Evolutionary conservation across 2,113 vertebrate genomes (phyloP).

Genomic region (Odocoileus hemionus): DNA sequence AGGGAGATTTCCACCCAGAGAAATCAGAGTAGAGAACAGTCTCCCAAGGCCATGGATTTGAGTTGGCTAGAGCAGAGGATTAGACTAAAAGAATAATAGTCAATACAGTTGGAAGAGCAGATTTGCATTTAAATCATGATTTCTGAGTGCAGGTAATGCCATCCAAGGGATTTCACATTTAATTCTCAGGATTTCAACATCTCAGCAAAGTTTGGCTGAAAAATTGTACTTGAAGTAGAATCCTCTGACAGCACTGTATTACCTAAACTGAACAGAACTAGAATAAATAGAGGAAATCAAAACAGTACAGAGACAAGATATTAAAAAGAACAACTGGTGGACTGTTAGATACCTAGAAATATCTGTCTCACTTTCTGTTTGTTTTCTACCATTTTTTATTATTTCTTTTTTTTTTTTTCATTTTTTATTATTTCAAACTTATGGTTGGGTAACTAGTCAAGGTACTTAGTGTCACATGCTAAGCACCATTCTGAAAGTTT

Average conservation of each 20-base stretch:
- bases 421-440: neutral
- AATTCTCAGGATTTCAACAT: neutral
- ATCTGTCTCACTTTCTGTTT: neutral
- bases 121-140: neutral
- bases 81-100: too few species aligned
- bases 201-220: neutral
- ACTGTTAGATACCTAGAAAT: neutral
- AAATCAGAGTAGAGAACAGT: too few species aligned
- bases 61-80: neutral
- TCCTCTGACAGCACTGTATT: neutral
- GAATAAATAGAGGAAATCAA: neutral
- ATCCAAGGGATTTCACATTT: neutral
- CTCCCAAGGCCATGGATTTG: neutral
- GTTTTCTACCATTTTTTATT: neutral
- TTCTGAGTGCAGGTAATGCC: neutral
- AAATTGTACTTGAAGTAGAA: neutral
- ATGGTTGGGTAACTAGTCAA: neutral
- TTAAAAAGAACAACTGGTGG: neutral
- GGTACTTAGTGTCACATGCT: too few species aligned
- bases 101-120: neutral
- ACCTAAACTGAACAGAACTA: neutral
- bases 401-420: neutral
- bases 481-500: neutral
- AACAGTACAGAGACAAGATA: neutral
- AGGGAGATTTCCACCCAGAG: too few species aligned